Evolutionary conservation across 1,140 invertebrate species (phyloP).

Genomic region (Littorina saxatilis): DNA sequence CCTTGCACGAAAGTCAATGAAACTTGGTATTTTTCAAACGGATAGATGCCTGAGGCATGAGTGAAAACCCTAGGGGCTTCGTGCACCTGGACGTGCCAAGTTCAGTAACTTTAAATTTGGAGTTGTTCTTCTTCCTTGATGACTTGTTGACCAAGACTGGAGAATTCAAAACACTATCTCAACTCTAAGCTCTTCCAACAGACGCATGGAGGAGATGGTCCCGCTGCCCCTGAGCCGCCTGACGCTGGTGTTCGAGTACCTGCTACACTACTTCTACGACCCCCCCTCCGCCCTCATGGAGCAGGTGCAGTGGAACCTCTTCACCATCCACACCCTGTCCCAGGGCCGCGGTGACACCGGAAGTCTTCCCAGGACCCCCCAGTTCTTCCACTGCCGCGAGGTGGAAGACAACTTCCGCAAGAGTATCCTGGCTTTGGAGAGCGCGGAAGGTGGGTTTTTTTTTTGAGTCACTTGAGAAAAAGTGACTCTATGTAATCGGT

Average conservation of each 20-base stretch:
- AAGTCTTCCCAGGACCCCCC: conserved; percentile 76
- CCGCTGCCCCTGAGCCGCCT: conserved; percentile 89
- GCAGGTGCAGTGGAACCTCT: conserved; percentile 89
- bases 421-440: conserved; percentile 83
- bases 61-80: too few species aligned
- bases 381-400: conserved; percentile 86
- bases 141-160: too few species aligned
- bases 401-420: conserved; percentile 89
- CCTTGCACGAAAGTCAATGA: too few species aligned
- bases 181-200: conserved; percentile 50
- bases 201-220: conserved; percentile 64
- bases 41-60: too few species aligned
- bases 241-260: conserved; percentile 93
- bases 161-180: background rate
- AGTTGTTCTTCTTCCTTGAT: too few species aligned
- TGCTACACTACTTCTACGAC: conserved; percentile 96
- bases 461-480: too few species aligned
- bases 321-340: conserved; percentile 78
- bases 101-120: too few species aligned
- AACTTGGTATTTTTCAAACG: too few species aligned
- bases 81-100: too few species aligned
- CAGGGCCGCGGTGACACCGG: conserved; percentile 52
- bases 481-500: too few species aligned
- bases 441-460: conserved; percentile 76
- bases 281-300: conserved; percentile 77